Percentiles rank a stretch among this genome's conserved stretches.
Evolutionary conservation across 2,888 invertebrate genomes (phyloP).

Genomic region (Torymus aiolomorphi): DNA sequence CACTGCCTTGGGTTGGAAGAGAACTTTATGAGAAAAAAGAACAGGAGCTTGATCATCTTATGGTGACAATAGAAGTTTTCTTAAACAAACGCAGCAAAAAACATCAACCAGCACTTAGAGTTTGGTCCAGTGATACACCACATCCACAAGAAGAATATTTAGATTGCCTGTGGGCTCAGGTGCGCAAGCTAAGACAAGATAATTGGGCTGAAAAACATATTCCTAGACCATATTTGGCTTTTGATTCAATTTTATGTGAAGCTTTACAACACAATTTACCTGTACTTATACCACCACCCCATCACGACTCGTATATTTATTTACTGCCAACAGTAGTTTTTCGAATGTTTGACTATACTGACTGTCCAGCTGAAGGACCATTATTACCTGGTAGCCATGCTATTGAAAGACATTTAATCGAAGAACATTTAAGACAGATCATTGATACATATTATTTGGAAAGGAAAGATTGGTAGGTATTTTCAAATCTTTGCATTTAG

Average conservation of each 20-base stretch:
- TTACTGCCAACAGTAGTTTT: constrained; percentile 97
- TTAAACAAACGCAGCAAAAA: constrained; percentile 94
- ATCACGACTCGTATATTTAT: constrained; percentile 92
- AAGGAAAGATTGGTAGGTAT: constrained; percentile 90
- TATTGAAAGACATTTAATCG: constrained; percentile 97
- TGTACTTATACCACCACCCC: constrained; percentile 92
- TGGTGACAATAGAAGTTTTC: constrained; percentile 94
- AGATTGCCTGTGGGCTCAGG: constrained; percentile 97
- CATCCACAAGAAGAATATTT: constrained; percentile 98
- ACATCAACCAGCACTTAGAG: constrained; percentile 93
- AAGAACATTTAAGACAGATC: constrained; percentile 96
- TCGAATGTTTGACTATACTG: constrained; percentile 98
- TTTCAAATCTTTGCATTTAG: too few species aligned
- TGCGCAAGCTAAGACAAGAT: constrained; percentile 92
- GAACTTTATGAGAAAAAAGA: constrained; percentile 98
- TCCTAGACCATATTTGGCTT: constrained; percentile 94
- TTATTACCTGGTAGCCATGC: constrained; percentile 96
- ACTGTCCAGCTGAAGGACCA: constrained; percentile 92
- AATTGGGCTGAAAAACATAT: constrained; percentile 99
- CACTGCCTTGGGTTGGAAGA: constrained; percentile 96
- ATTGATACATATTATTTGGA: constrained; percentile 91
- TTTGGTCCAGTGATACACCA: constrained; percentile 95
- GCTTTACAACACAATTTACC: constrained; percentile 97
- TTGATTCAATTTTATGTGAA: constrained; percentile 95
- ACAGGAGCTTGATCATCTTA: constrained; percentile 91